Evolutionary conservation across 2,113 vertebrate species (phyloP), one percentile per base, ranked within the genome.

Genomic region (Himantopus leucocephalus): DNA sequence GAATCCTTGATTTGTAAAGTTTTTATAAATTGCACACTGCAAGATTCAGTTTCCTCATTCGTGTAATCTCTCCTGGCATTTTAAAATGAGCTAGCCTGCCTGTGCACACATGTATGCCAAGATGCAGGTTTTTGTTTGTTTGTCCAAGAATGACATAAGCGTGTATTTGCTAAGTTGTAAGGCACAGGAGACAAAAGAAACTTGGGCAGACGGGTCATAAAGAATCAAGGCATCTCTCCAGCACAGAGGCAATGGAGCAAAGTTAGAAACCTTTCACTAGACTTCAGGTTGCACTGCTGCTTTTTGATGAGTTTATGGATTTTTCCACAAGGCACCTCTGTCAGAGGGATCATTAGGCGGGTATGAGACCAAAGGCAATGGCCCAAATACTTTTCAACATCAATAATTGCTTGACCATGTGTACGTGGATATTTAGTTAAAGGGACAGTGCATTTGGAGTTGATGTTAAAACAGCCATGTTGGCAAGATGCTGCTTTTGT

Each of bases 311-410:
- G 23, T 76, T 72, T 22, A 77, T 77, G 48, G 81, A 45, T 68
- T 85, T 88, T 37, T 96, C 21, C 43, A 50, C 21, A 29, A 47
- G 64, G 43, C 77, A 39, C 5, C 17, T 77, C 45, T 74, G 58
- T 66, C 77, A 88, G 45, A 85, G 34, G 80, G 83, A 27, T 94
- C 60, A 63, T 88, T 73, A 89, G 77, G 66, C 66, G 87, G 77
- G 35, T 90, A 71, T 76, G 89, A 86, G 37, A 83, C 62, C 58
- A 50, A 95, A 70, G 77, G 85, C 88, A 96, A 47, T 91, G 89
- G 78, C 85, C 89, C 87, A 92, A 58, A 68, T 91, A 80, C 67
- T 86, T 94, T 66, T 84, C 72, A 93, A 48, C 59, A 71, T 91
- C 45, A 53, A 16, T 63, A 96, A 62, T 76, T 74, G 39, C 70